Evolutionary conservation across 2,888 invertebrate species (phyloP).

Genomic region (Drosophila anomalata): DNA sequence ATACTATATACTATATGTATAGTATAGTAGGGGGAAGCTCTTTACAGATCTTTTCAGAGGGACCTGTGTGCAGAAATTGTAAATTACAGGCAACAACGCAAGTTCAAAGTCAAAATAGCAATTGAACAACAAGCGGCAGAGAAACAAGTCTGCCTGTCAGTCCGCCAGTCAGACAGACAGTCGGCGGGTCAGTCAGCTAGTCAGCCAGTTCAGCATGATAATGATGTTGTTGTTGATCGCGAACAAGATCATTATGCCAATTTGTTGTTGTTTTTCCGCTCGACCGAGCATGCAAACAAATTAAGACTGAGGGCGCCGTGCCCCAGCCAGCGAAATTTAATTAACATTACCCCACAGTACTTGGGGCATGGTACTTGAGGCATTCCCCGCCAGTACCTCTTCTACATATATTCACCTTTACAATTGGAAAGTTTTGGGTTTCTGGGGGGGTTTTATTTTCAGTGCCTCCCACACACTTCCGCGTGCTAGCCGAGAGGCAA

Average conservation of each 20-base stretch:
- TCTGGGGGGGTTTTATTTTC: constrained; percentile 7
- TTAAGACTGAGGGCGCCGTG: constrained; percentile 60
- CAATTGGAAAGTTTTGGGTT: neutral
- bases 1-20: constrained; percentile 10
- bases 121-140: constrained; percentile 14
- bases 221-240: constrained; percentile 36
- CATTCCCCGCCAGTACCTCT: too few relatives aligned
- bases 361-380: neutral
- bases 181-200: neutral
- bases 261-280: constrained; percentile 72
- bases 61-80: constrained; percentile 41
- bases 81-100: constrained; percentile 47
- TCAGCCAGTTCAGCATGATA: constrained; percentile 9
- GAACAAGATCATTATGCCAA: constrained; percentile 67
- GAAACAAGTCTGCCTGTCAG: constrained; percentile 24
- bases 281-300: constrained; percentile 74
- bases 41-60: constrained; percentile 5
- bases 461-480: constrained; percentile 60
- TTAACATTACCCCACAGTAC: constrained; percentile 58
- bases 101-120: constrained; percentile 56
- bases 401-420: too few relatives aligned
- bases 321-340: constrained; percentile 65
- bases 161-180: constrained; percentile 12
- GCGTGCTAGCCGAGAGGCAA: constrained; percentile 60
- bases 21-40: constrained; percentile 15